phyloP scores from a whole-genome alignment of 2,113 vertebrate species.

The Aegithalos caudatus region DNA sequence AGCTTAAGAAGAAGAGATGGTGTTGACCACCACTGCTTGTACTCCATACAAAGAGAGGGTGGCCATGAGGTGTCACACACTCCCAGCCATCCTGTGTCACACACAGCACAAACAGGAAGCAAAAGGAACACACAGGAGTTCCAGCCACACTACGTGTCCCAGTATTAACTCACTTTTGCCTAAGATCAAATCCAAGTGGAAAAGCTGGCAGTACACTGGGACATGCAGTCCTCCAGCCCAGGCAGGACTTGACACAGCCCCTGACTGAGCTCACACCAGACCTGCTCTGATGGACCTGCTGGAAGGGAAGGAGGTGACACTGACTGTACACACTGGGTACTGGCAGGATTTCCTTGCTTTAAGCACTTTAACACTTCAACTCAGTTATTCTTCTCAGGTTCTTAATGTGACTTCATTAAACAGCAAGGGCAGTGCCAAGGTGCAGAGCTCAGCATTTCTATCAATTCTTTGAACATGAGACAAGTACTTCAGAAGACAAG shows the following conservation, averaged over 20 bases:
- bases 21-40: neutral
- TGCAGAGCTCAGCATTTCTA: neutral
- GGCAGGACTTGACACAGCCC: neutral
- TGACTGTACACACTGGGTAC: fast-evolving
- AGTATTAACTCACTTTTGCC: neutral
- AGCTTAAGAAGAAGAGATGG: neutral
- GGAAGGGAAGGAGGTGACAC: neutral
- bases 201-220: neutral
- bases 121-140: neutral
- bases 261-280: neutral
- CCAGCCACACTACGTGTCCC: neutral
- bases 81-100: neutral
- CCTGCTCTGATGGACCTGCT: neutral
- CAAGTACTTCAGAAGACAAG: neutral
- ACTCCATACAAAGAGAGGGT: neutral
- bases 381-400: neutral
- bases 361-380: neutral
- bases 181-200: neutral
- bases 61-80: neutral
- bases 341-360: neutral
- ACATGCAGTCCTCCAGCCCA: neutral
- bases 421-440: neutral
- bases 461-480: neutral
- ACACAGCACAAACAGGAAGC: fast-evolving
- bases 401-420: neutral